These are phyloP conservation scores for Urocynchramus pylzowi DNA, from an alignment of 2,113 vertebrate genomes.

Conservation along the genomic window DNA sequence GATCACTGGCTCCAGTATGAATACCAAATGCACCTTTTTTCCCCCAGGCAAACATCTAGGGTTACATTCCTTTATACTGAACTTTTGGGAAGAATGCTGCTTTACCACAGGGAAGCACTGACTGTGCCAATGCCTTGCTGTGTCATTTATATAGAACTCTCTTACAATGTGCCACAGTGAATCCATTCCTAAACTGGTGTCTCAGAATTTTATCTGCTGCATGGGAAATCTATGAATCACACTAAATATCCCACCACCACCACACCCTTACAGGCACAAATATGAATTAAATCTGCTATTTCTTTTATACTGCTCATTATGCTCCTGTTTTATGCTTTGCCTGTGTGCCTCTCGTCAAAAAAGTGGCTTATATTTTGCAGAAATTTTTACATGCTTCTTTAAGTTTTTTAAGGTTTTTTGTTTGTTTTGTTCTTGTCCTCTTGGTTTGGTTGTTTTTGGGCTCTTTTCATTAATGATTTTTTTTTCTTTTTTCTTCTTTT, in stretches of 20 bases:
- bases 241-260: not conserved
- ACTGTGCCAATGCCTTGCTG: not conserved
- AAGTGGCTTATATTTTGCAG: not conserved
- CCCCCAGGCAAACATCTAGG: fast-evolving
- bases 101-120: not conserved
- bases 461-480: not conserved
- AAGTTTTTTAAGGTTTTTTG: fast-evolving
- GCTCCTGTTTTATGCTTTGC: not conserved
- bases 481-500: not conserved
- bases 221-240: not conserved
- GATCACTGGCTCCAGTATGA: not conserved
- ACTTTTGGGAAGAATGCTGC: not conserved
- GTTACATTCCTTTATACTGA: not conserved
- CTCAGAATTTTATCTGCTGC: not conserved
- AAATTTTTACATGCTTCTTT: not conserved
- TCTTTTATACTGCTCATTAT: not conserved
- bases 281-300: not conserved
- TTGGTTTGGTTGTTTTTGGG: not conserved
- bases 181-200: not conserved
- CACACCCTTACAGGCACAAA: not conserved
- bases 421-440: not conserved
- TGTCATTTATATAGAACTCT: not conserved
- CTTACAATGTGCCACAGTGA: not conserved
- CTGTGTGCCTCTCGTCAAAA: not conserved
- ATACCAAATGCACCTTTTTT: not conserved